Base-by-base conservation (phyloP, 2,888 invertebrate species). In the Orthosia gothica region DNA sequence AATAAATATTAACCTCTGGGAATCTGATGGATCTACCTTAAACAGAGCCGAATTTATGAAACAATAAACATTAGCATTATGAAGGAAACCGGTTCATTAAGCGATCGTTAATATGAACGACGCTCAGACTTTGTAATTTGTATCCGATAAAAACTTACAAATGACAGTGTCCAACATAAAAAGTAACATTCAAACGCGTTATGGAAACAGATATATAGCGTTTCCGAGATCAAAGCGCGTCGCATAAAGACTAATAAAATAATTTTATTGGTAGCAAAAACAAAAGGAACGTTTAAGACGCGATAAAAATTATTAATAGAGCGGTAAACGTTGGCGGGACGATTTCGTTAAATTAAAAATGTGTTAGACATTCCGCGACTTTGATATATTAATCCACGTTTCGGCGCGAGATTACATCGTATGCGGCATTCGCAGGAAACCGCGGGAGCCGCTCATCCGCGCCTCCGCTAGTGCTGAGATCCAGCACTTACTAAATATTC, bases 261-360 rank as follows among this genome's bases (percentile, higher is more conserved):
- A 77, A 90, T 92, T 95, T 93, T 93, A 95, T 93, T 91, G 89
- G 88, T 89, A 89, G 87, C 88, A 90, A 91, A 95, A 94, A 94
- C 94, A 94, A 95, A 94, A 92, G 92, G 91, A 94, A 91, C 93
- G 89, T 93, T 95, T 94, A 94, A 93, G 90, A 89, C 88, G 88
- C 92, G 91, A 94, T 95, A 93, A 94, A 94, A 92, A 93, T 89
- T 93, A 94, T 95, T 94, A 93, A 94, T 94, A 94, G 94, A 91
- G 92, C 87, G 88, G 91, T 93, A 90, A 93, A 92, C 87, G 92
- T 91, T 91, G 90, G 91, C 91, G 91, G 85, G 88, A 88, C 89
- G 87, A 88, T 91, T 84, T 87, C 88, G 90, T 90, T 87, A 89
- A 90, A 93, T 89, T 87, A 90, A 89, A 87, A 89, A 81, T 87